Conservation (phyloP, 1,140 invertebrate genomes). For the Littorina saxatilis region DNA sequence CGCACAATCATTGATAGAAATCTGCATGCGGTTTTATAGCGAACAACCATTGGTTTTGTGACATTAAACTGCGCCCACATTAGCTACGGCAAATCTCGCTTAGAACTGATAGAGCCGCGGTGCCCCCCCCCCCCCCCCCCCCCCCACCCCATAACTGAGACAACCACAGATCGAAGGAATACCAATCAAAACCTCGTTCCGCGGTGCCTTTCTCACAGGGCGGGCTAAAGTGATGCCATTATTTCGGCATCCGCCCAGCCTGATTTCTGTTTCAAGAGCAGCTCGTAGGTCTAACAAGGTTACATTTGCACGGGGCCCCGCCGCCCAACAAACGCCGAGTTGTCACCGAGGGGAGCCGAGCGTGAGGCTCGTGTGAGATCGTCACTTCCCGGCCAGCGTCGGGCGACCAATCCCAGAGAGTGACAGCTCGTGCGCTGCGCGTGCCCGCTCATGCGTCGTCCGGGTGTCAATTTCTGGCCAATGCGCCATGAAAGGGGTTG, state of each 20-base stretch:
- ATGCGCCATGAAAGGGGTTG: constrained; percentile 37
- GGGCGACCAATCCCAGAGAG: constrained; percentile 2
- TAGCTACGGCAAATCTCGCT: not conserved
- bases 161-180: not conserved
- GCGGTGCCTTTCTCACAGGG: not conserved
- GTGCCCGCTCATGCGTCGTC: constrained; percentile 28
- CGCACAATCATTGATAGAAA: too few relatives aligned
- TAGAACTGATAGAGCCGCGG: too few relatives aligned
- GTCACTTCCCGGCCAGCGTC: constrained; percentile 12
- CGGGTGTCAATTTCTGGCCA: constrained; percentile 38
- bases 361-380: constrained; percentile 15
- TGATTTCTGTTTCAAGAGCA: constrained; percentile 9
- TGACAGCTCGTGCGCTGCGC: constrained; percentile 20
- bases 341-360: not conserved
- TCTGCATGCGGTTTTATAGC: not conserved
- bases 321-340: constrained; percentile 14
- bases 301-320: constrained; percentile 25
- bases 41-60: not conserved
- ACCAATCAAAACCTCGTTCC: not conserved
- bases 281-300: constrained; percentile 34
- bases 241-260: not conserved
- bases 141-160: not conserved
- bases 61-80: not conserved
- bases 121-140: too few relatives aligned
- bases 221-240: not conserved